These are phyloP conservation scores for Micromussa lordhowensis DNA, from an alignment of 92 coral and sea anemone genomes.

Conservation along the genomic window DNA sequence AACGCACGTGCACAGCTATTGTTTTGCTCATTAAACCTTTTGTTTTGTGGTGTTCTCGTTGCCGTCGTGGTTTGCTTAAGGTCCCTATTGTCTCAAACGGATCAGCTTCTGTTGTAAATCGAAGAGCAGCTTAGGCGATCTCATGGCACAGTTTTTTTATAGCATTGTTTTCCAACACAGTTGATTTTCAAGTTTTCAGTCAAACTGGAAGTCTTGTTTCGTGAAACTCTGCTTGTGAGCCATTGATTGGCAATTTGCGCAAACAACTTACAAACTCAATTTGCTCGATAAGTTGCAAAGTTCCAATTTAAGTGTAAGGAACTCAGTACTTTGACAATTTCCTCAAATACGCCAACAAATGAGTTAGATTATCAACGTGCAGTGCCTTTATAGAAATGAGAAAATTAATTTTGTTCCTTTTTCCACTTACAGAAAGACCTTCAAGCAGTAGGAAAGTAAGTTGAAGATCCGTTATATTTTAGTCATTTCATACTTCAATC, in stretches of 20 bases:
- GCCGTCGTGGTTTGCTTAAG: too few species aligned
- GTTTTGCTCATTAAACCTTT: too few species aligned
- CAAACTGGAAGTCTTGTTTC: background rate
- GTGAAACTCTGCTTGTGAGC: background rate
- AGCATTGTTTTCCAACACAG: background rate
- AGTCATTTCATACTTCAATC: too few species aligned
- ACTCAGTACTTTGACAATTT: background rate
- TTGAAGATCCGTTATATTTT: background rate
- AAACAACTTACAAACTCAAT: background rate
- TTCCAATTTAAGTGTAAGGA: background rate
- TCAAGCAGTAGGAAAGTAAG: constrained; percentile 22
- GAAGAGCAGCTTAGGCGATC: background rate
- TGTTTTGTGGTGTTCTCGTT: too few species aligned
- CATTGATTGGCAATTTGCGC: background rate
- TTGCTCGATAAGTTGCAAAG: background rate
- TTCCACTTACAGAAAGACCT: constrained; percentile 19
- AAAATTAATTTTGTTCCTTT: background rate
- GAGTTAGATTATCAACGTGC: background rate
- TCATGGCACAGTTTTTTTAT: background rate
- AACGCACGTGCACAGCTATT: too few species aligned
- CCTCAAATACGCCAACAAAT: background rate
- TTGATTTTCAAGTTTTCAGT: too few species aligned
- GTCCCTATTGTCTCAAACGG: too few species aligned
- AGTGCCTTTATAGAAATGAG: background rate
- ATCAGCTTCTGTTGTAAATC: too few species aligned